Evolutionary conservation across 1,140 invertebrate species (phyloP).

Genomic region (Cryptotermes secundus): DNA sequence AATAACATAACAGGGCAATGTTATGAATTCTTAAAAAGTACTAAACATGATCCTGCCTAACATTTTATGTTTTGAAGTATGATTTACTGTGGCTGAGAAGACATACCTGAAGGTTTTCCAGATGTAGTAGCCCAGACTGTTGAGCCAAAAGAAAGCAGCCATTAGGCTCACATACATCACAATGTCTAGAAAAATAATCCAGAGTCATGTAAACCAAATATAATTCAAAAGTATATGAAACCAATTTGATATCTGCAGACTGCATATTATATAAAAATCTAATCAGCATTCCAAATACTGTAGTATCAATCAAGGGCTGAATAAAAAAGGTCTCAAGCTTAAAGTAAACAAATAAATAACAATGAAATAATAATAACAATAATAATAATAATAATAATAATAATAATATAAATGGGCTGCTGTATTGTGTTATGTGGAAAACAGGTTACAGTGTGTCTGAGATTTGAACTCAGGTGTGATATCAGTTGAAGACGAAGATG

Average conservation of each 20-base stretch:
- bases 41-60: too few relatives aligned
- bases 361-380: too few relatives aligned
- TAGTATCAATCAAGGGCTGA: too few relatives aligned
- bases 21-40: too few relatives aligned
- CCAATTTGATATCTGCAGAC: not conserved
- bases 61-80: too few relatives aligned
- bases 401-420: not conserved
- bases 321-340: too few relatives aligned
- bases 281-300: too few relatives aligned
- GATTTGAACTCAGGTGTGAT: too few relatives aligned
- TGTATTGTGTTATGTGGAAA: not conserved
- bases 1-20: not conserved
- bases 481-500: too few relatives aligned
- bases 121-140: constrained; percentile 79
- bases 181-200: constrained; percentile 61
- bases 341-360: too few relatives aligned
- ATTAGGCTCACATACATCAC: constrained; percentile 70
- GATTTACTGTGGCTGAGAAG: too few relatives aligned
- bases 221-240: not conserved
- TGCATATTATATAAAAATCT: not conserved
- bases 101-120: constrained; percentile 76
- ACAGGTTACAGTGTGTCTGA: not conserved
- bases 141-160: constrained; percentile 81
- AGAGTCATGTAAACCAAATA: not conserved
- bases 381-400: too few relatives aligned